Base-by-base conservation (phyloP, 2,797 vertebrate genomes). In the Sphenodon punctatus region DNA sequence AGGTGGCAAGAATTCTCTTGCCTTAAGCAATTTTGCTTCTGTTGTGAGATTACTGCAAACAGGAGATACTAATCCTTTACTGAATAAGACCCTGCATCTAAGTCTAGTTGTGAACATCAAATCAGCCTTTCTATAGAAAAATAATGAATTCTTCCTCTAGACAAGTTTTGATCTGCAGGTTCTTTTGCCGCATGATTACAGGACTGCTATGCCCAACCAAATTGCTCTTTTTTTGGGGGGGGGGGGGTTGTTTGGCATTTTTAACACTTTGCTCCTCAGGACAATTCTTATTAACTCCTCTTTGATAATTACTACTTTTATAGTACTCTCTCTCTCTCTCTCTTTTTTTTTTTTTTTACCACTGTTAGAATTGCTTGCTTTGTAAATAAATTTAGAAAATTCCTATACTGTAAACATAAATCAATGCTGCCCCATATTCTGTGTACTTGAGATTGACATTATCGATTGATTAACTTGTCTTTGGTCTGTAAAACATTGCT, bases 91-190 rank as follows among this genome's bases (percentile, higher is more conserved):
- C 27, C 45, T 60, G 64, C 53, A 82, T 48, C 67, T 70, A 36
- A 46, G 51, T 49, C 75, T 51, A 20, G 43, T 36, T 42, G 59
- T 42, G 49, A 60, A 75, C 12, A 67, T 41, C 23, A 75, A 60
- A 77, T 72, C 71, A 77, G 53, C 75, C 65, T 55, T 81, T 72
- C 71, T 48, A 23, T 45, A 69, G 73, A 61, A 74, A 87, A 81
- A 70, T n/a, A 75, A 69, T 25, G 25, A 75, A 36, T 51, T 75
- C 68, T 61, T 67, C 74, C 76, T 72, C 23, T 11, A 51, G 65
- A 76, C 74, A 41, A 13, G 67, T 78, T 75, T 63, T 72, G 71
- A 72, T 73, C 25, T 67, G 19, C 59, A 42, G 39, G 55, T 0
- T 2, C 17, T 32, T 58, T 20, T 13, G 8, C 20, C 10, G 36